Evolutionary conservation across 2,888 invertebrate genomes (phyloP), one percentile per base, ranked within the genome.

Genomic region (Hanleya hanleyi): DNA sequence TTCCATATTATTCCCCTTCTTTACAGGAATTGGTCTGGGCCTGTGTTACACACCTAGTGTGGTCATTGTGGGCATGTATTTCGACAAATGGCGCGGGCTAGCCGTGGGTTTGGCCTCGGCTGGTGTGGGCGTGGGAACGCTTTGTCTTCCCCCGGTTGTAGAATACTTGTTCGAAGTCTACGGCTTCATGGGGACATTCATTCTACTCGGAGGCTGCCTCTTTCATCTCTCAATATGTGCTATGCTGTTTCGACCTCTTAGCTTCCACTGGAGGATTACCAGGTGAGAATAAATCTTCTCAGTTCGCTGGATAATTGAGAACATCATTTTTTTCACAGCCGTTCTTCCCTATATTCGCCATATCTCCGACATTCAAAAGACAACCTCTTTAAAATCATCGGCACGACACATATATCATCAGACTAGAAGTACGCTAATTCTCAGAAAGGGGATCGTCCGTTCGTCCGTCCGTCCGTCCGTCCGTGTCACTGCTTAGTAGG

Each of bases 111-210:
- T 86, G 6, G 72, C 81, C 0, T 81, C 85, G 0, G 79, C 84
- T 12, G 86, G 86, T 6, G 86, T 87, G 35, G 85, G 84, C 1
- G 62, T 83, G 3, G 85, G 86, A 9, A 79, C 83, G 66, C 83
- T 85, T 71, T 18, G 78, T 1, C 73, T 84, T 9, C 84, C 84
- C 0, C 81, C 83, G 0, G 32, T 84, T 0, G 67, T 83, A 18
- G 83, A 85, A 51, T 69, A 70, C 1, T 36, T 83, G 2, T 83
- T 86, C 69, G 77, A 76, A 9, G 65, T 75, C 12, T 84, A 81
- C 71, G 83, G 81, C 2, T 84, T 77, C 71, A 67, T 73, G 47
- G 86, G 84, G 2, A 78, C 83, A 0, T 84, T 86, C 75, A 47
- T 84, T 5, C 66, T 86, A 7, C 57, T 85, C 64, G 70, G 80